These are phyloP conservation scores for Helostoma temminkii DNA, from an alignment of 2,797 vertebrate species.

Conservation along the genomic window DNA sequence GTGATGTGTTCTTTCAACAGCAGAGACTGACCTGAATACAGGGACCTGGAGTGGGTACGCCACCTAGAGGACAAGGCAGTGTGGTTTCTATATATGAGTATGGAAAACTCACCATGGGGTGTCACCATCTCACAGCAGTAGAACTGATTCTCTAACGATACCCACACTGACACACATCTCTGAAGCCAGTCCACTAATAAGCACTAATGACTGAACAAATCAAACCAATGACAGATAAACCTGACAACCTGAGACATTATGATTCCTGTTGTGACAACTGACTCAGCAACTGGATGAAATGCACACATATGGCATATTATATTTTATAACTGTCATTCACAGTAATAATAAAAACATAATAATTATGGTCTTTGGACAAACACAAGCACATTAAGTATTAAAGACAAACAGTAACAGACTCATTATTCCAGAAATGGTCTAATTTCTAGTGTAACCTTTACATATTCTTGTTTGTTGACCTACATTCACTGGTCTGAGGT, in stretches of 20 bases:
- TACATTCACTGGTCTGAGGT: background rate
- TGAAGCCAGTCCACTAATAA: background rate
- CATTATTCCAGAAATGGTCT: background rate
- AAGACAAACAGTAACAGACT: background rate
- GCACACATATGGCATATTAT: too few relatives aligned
- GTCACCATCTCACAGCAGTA: slow-evolving; percentile 52
- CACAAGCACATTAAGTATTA: background rate
- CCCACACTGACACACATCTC: background rate
- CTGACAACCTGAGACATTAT: slow-evolving; percentile 2
- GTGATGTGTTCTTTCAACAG: slow-evolving; percentile 42
- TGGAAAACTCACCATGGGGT: slow-evolving; percentile 51
- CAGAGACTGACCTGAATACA: slow-evolving; percentile 35
- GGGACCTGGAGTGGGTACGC: slow-evolving; percentile 73
- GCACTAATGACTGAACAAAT: background rate
- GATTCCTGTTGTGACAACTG: slow-evolving; percentile 2
- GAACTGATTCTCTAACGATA: background rate
- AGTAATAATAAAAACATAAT: slow-evolving; percentile 6
- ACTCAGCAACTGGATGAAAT: background rate
- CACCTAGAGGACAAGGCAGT: slow-evolving; percentile 73
- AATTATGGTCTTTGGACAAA: too few relatives aligned
- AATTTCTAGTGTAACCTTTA: background rate
- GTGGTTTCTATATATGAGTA: slow-evolving; percentile 29
- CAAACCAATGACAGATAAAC: background rate
- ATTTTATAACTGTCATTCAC: background rate
- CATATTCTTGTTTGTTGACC: background rate